Evolutionary conservation across 2,113 vertebrate genomes (phyloP).

Genomic region (Oxyruncus cristatus): DNA sequence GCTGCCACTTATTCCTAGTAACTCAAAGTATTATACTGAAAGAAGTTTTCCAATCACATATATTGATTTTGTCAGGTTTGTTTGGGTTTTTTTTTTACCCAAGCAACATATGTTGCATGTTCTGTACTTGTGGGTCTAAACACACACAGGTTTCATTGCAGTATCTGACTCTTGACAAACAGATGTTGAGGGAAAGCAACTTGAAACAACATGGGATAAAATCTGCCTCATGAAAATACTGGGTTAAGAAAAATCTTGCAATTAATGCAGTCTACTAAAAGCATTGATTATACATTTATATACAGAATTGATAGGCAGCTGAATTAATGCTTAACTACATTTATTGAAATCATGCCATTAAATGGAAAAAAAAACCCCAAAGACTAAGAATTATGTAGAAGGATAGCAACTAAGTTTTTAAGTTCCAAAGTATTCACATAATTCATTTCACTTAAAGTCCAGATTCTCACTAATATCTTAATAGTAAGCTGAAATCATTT

Average conservation of each 20-base stretch:
- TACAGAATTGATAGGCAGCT: neutral
- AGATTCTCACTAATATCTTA: neutral
- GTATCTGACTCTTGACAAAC: neutral
- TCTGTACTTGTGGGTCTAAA: neutral
- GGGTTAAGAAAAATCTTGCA: neutral
- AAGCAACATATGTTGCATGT: neutral
- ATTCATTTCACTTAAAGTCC: neutral
- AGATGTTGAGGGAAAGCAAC: neutral
- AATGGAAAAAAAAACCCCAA: neutral
- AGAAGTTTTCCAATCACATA: neutral
- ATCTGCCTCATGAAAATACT: neutral
- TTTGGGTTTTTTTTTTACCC: neutral
- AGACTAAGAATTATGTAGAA: neutral
- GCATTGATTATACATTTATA: neutral
- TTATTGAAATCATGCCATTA: neutral
- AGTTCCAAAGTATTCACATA: neutral
- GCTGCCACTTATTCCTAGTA: neutral
- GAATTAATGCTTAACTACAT: neutral
- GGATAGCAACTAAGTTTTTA: accelerated
- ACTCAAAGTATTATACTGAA: neutral
- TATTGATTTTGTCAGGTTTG: slow-evolving; percentile 18
- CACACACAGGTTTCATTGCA: neutral
- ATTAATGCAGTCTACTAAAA: neutral
- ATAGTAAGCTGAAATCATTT: neutral
- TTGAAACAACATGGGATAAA: neutral